These are phyloP conservation scores for Agriopis marginaria DNA, from an alignment of 2,888 invertebrate genomes.

Conservation along the genomic window DNA sequence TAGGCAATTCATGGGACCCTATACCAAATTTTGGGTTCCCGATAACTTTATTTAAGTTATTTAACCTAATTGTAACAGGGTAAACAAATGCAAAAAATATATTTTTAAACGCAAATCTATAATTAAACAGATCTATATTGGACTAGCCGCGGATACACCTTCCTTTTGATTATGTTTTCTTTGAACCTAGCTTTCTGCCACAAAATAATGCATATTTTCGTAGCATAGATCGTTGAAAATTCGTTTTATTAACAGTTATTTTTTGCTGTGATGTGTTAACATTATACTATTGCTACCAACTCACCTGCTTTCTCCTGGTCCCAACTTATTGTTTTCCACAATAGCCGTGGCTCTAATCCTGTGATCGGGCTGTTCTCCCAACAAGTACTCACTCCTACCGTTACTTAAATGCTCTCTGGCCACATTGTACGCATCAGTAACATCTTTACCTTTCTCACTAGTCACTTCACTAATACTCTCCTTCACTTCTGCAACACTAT, in stretches of 20 bases:
- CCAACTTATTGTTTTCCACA: constrained; percentile 87
- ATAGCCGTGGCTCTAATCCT: constrained; percentile 87
- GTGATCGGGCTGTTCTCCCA: constrained; percentile 88
- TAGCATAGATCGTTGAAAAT: neutral
- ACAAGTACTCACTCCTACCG: constrained; percentile 91
- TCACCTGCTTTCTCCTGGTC: constrained; percentile 87
- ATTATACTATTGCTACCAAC: constrained; percentile 44
- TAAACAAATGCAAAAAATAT: too few species aligned
- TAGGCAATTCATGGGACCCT: too few species aligned
- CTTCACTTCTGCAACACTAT: constrained; percentile 46
- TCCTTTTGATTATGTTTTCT: too few species aligned
- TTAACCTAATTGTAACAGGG: too few species aligned
- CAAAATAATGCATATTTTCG: too few species aligned
- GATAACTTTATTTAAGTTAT: too few species aligned
- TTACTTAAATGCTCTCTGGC: constrained; percentile 83
- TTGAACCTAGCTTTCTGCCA: too few species aligned
- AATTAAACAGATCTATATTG: too few species aligned
- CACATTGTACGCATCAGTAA: constrained; percentile 78
- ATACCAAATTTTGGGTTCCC: too few species aligned
- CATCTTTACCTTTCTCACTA: constrained; percentile 82
- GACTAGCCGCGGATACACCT: too few species aligned
- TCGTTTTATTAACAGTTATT: neutral
- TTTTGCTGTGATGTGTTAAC: neutral
- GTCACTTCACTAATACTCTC: constrained; percentile 62
- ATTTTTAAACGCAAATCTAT: too few species aligned